Base-by-base conservation (phyloP, 2,797 vertebrate genomes). In the Ctenosaura bakeri region DNA sequence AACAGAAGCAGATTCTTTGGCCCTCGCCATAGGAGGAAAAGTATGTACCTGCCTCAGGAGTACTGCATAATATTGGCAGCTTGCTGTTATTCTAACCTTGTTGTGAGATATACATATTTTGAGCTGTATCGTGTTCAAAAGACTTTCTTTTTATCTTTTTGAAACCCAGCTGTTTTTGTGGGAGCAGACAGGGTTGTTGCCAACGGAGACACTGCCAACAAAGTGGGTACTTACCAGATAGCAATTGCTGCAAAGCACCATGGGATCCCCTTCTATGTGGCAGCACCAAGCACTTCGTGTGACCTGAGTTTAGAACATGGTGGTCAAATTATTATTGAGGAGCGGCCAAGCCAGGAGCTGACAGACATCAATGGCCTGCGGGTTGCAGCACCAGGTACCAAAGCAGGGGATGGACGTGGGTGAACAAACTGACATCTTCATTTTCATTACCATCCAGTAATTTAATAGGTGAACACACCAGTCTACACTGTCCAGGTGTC, bases 121-220 rank as follows among this genome's bases (percentile, higher is more conserved):
- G 59, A n/a, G 4, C 7, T n/a, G 13, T 4, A 20, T 62, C 64
- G 13, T 59, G 52, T 3, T 35, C 22, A 12, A 12, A 10, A 35
- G 9, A 0, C 22, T 64, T 26, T 35, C 6, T 20, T 73, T 9
- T 73, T 4, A 6, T 76, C n/a, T 8, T 74, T 83, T 64, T 66
- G 35, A 22, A 71, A 77, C 69, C 32, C 92, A 99, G 98, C 98
- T 4, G 98, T 99, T 29, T 96, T 99, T 1, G 98, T 99, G 16
- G 98, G 98, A 29, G 98, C 98, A 0, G 98, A 99, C 97, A 95
- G 98, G 0, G 98, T 99, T 78, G 98, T 98, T 1, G 98, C 98
- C 89, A 99, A 98, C 0, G 98, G 98, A 0, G 98, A 99, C 95
- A 98, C 98, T 0, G 98, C 98, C 90, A 99, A 99, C 96, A 99